Percentiles rank a stretch among this genome's conserved stretches.
phyloP scores from a whole-genome alignment of 1,140 invertebrate species.

The Lepidostoma basale region DNA sequence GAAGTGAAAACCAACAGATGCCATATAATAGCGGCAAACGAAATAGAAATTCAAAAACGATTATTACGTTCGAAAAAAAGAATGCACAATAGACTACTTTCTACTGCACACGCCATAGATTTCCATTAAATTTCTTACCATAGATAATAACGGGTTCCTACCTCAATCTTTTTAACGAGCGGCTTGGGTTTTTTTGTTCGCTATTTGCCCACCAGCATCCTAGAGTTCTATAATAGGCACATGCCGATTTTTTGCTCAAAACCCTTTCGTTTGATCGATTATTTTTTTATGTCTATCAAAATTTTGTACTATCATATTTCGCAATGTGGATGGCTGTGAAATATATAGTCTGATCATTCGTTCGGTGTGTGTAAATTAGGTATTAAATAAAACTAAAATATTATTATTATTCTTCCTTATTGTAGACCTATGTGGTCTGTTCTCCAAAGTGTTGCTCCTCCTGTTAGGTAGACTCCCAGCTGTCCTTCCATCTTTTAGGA shows the following conservation, averaged over 20 bases:
- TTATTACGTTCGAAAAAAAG: neutral
- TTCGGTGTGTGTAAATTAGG: neutral
- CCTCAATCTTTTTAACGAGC: neutral
- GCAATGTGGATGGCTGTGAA: neutral
- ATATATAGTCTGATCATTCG: neutral
- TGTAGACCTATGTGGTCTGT: too few relatives aligned
- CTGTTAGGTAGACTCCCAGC: too few relatives aligned
- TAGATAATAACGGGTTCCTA: neutral
- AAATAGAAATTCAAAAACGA: neutral
- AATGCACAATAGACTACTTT: neutral
- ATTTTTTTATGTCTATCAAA: conserved; percentile 1
- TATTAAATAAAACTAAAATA: neutral
- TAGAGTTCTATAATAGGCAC: neutral
- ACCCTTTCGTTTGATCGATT: conserved; percentile 4
- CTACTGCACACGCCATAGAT: neutral
- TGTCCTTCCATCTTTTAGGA: too few relatives aligned
- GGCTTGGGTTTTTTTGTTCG: neutral
- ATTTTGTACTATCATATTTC: conserved; percentile 3
- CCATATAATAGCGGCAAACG: neutral
- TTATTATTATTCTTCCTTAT: too few relatives aligned
- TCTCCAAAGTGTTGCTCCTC: too few relatives aligned
- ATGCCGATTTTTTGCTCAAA: conserved; percentile 4
- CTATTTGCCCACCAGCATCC: too few relatives aligned
- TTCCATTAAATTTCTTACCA: neutral
- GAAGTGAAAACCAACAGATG: conserved; percentile 9